These are phyloP conservation scores for Crepidodera aurea DNA, from an alignment of 2,888 invertebrate species.

Conservation along the genomic window DNA sequence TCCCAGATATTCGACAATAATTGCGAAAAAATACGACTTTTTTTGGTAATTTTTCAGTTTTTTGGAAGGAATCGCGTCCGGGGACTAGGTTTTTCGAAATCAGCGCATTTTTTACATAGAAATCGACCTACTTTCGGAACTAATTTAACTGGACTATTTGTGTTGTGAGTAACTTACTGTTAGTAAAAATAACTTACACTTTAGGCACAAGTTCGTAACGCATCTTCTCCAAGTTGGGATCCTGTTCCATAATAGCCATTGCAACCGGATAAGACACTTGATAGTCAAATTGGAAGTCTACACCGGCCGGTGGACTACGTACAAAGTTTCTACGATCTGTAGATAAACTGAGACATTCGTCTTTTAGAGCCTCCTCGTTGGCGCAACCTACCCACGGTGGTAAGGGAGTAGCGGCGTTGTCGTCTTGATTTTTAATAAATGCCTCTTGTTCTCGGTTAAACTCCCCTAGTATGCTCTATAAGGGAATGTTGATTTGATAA, in stretches of 20 bases:
- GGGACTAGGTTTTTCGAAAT: too few relatives aligned
- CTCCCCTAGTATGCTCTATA: slow-evolving; percentile 94
- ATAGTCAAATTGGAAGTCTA: slow-evolving; percentile 95
- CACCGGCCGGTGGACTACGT: slow-evolving; percentile 93
- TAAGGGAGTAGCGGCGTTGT: slow-evolving; percentile 73
- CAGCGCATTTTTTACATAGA: too few relatives aligned
- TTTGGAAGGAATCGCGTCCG: too few relatives aligned
- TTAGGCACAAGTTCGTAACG: slow-evolving; percentile 99
- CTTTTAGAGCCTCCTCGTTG: slow-evolving; percentile 92
- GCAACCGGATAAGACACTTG: slow-evolving; percentile 93
- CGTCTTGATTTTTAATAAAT: slow-evolving; percentile 88
- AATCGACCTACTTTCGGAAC: too few relatives aligned
- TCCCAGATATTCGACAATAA: too few relatives aligned
- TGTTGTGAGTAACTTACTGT: too few relatives aligned
- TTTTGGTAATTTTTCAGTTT: too few relatives aligned
- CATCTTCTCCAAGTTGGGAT: slow-evolving; percentile 97
- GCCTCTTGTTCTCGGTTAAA: slow-evolving; percentile 97
- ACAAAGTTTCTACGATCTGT: slow-evolving; percentile 97
- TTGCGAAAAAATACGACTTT: too few relatives aligned
- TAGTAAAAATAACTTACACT: too few relatives aligned
- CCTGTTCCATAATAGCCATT: slow-evolving; percentile 92
- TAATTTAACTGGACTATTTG: too few relatives aligned
- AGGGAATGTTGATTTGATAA: too few relatives aligned
- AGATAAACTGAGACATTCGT: slow-evolving; percentile 94
- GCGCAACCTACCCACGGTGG: slow-evolving; percentile 96